Base-by-base conservation (phyloP, 2,797 vertebrate species). In the Cynopterus sphinx region DNA sequence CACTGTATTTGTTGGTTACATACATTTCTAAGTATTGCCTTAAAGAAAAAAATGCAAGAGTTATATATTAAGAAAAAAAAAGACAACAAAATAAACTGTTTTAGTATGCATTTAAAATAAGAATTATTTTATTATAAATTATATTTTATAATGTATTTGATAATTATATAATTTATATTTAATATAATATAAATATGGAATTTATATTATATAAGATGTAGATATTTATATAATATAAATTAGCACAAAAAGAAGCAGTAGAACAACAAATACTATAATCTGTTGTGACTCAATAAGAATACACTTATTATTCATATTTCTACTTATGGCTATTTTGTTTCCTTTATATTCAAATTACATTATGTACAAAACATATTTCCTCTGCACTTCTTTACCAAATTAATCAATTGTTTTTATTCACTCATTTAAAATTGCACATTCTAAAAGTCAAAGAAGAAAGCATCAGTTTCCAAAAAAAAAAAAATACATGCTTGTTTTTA, bases 21-120 rank as follows among this genome's bases (percentile, higher is more conserved):
- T 93, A 41, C 0, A 46, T 90, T 96, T 63, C 28, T 87, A 95
- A 67, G 16, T 33, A 81, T 51, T 85, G 87, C 28, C 95, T 97
- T 75, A 93, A 98, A 96, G 10, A 63, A 46, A 31, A 31, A 97
- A 86, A 67, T 90, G 3, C 6, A 96, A 75, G 24, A 94, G 8
- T 36, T 81, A 51, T 22, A 21, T 36, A 75, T 94, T 88, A 90
- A 77, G 41, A 15, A 49, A 26, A 67, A 78, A 53, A 9, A 94
- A 55, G 3, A 59, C 94, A 11, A 65, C 79, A 67, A 7, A 91
- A 51, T 46, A 82, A 89, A 65, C 4, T 79, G 5, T 65, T 77
- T 33, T 87, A 46, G 39, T 88, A 24, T 61, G 2, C n/a, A 94
- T 87, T 85, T 90, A 82, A 95, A 93, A 71, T 86, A 43, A 85